These are phyloP conservation scores for Papilio polytes DNA, from an alignment of 1,140 invertebrate genomes.

Conservation along the genomic window DNA sequence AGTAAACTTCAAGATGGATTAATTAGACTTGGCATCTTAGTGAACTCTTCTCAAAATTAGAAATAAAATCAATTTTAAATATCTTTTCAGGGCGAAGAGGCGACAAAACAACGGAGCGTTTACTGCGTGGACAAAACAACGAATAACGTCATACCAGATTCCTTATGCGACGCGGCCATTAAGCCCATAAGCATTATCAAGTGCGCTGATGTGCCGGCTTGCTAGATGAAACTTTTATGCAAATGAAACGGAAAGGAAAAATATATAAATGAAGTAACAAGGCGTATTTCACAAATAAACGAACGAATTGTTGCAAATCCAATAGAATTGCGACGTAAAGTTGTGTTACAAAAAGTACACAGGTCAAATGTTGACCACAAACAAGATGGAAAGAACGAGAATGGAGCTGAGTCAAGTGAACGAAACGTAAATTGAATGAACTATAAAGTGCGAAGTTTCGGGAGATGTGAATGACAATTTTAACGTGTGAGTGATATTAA, in stretches of 20 bases:
- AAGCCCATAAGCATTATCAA: slow-evolving; percentile 69
- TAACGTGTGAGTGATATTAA: slow-evolving; percentile 27
- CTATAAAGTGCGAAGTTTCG: slow-evolving; percentile 3
- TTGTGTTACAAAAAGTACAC: not conserved
- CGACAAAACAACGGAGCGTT: slow-evolving; percentile 69
- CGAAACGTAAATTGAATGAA: slow-evolving; percentile 16
- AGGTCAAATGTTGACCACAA: not conserved
- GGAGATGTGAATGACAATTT: slow-evolving; percentile 1
- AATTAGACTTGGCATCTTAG: not conserved
- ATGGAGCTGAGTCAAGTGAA: not conserved
- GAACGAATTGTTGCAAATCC: slow-evolving; percentile 10
- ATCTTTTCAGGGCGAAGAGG: slow-evolving; percentile 65
- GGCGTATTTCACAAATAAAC: slow-evolving; percentile 26
- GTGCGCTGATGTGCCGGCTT: slow-evolving; percentile 73
- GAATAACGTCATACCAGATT: slow-evolving; percentile 67
- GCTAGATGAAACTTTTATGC: slow-evolving; percentile 53
- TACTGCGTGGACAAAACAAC: slow-evolving; percentile 74
- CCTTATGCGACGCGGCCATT: slow-evolving; percentile 63
- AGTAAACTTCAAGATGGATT: no score
- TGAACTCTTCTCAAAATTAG: not conserved
- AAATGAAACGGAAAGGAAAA: slow-evolving; percentile 38
- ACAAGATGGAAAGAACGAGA: slow-evolving; percentile 11
- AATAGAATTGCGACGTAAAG: not conserved
- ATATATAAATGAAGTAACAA: slow-evolving; percentile 14
- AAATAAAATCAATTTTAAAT: slow-evolving; percentile 20